Base-by-base conservation (phyloP, 2,888 invertebrate genomes). In the Nectonema munidae region DNA sequence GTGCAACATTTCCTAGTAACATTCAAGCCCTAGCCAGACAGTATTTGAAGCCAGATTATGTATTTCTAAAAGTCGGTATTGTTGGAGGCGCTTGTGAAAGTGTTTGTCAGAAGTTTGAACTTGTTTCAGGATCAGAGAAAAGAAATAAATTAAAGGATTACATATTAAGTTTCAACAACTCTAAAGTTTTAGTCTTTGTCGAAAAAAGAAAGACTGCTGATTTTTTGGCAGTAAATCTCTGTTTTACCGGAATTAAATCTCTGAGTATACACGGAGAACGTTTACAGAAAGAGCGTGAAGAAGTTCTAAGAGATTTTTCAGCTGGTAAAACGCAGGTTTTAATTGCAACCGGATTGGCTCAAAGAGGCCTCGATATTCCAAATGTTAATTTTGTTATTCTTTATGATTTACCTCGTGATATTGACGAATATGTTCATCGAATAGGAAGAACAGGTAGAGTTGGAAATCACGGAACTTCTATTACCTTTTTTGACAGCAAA, bases 281-380 rank as follows among this genome's bases (percentile, higher is more conserved):
- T 4, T 52, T 64, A 1, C 72, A 74, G 48, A 51, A 64, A 29
- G 67, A 71, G 51, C 57, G 73, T n/a, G 71, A 72, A 48, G 56
- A 62, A 43, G 70, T 70, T 0, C 49, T 73, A n/a, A 37, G 49
- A 1, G 73, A 77, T 51, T 86, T 95, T 42, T 39, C 45, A 4
- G 3, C 19, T 1, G 42, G 44, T 14, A 45, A 54, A 11, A 68
- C 70, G 51, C 64, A 65, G 34, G 68, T 86, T 28, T 58, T 95
- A 1, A 76, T 95, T 1, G 86, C 86, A 1, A 89, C 89, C 0
- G 74, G 76, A 1, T 83, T 89, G 1, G 81, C 81, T 1, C 75
- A 83, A 0, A 61, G 89, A 39, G 89, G 89, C 1, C 57, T 86
- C 1, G 72, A 83, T 51, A 79, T 83, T 20, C 68, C 69, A 45